Evolutionary conservation across 2,888 invertebrate genomes (phyloP), one percentile per base, ranked within the genome.

Genomic region (Phengaris arion): DNA sequence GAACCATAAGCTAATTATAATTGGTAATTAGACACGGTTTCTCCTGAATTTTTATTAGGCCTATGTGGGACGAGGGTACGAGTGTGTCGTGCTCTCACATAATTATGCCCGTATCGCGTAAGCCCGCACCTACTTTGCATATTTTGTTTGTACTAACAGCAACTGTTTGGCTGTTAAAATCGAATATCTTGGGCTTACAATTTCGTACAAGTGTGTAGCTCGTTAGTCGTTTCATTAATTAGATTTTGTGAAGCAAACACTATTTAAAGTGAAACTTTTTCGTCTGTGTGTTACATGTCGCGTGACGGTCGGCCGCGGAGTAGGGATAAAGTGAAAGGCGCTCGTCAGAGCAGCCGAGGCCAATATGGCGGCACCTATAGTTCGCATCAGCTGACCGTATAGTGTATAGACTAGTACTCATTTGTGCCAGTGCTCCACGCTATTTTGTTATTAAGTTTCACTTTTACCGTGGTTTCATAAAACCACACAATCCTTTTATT

Each of bases 81-180:
- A 79, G 88, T 86, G 85, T 86, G 85, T 83, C 92, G 92, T 92
- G 92, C 88, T 87, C 87, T 83, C 86, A 90, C 92, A 92, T 92
- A 92, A 92, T 92, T 89, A 91, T 84, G 85, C 87, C 90, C 90
- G 89, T 92, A 92, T 91, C 92, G 87, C 86, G 82, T 83, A 81
- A 81, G 83, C 89, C 90, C 91, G 89, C 87, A 89, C 88, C 91
- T 87, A 89, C 90, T 92, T 92, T 92, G 88, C 92, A 92, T 92
- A 92, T 90, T 92, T 91, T 91, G 91, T 91, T 91, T 89, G 87
- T 55, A 59, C 59, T 22, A 59, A 74, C 59, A 74, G 74, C 64
- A n/a, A 74, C 87, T 72, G 72, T 72, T 72, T 72, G 72, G 54
- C 6, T 72, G 72, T 72, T 72, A 52, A 72, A 72, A 72, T 72